Percentiles rank a stretch among this genome's conserved stretches.
Evolutionary conservation across 1,140 invertebrate genomes (phyloP).

Genomic region (Melitaea cinxia): DNA sequence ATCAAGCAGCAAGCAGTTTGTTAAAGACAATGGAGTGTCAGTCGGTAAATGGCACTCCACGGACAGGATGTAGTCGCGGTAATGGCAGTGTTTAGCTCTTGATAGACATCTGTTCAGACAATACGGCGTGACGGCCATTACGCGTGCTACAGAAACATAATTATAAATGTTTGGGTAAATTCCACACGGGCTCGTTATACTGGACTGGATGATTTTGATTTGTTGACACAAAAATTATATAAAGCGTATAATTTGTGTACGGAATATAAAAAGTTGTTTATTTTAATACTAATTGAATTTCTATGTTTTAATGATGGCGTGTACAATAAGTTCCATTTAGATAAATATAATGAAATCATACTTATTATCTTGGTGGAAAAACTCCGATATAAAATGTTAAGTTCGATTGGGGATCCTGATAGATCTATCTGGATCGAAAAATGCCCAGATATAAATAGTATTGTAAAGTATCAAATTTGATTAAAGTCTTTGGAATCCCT

Average conservation of each 20-base stretch:
- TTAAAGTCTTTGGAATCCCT: too few relatives aligned
- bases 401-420: too few relatives aligned
- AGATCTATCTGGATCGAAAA: too few relatives aligned
- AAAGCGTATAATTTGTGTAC: not conserved
- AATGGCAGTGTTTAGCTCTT: slow-evolving; percentile 18
- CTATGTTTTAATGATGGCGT: too few relatives aligned
- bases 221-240: not conserved
- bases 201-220: not conserved
- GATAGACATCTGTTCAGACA: slow-evolving; percentile 6
- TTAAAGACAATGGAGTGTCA: not conserved
- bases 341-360: too few relatives aligned
- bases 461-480: too few relatives aligned
- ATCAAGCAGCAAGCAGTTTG: too few relatives aligned
- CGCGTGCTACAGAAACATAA: not conserved
- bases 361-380: too few relatives aligned
- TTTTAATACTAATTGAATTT: too few relatives aligned
- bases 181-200: not conserved
- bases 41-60: not conserved
- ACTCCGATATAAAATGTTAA: too few relatives aligned
- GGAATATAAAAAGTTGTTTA: not conserved
- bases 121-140: not conserved
- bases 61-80: slow-evolving; percentile 18
- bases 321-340: too few relatives aligned
- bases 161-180: not conserved
- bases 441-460: too few relatives aligned